Base-by-base conservation (phyloP, 1,140 invertebrate genomes). In the Atta colombica region DNA sequence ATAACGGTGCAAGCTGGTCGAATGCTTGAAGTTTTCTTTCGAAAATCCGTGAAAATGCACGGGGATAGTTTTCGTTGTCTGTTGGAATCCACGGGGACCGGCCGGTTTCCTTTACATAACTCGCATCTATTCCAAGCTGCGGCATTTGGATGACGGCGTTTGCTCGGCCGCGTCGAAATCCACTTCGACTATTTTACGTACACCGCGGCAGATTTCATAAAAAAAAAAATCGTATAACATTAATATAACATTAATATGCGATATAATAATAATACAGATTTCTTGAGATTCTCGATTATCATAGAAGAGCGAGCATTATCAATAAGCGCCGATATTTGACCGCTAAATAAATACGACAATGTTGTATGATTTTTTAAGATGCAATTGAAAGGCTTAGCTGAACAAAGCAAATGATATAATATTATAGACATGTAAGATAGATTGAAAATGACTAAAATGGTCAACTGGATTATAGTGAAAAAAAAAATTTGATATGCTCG, bases 51-150 rank as follows among this genome's bases (percentile, higher is more conserved):
- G 58, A 58, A 45, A 21, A 78, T 60, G 18, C 25, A 87, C n/a
- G 14, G 45, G 25, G 65, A 61, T 21, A 69, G 69, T 31, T 69
- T 77, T 78, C 49, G 39, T 39, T 51, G 6, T 28, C 31, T 25
- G 25, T 12, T 49, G 35, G 35, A 49, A 71, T 90, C 53, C 49
- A 71, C 49, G 55, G n/a, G 10, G 12, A 31, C 16, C 5, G 1
- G 10, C 10, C 39, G 51, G 35, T 78, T 77, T 72, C 14, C 51
- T 90, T 90, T 90, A 89, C 78, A 77, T 89, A 89, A 90, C 68
- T 58, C 75, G 31, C 63, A 39, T 89, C 89, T 89, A 90, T 89
- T 90, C 74, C 78, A 87, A 90, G 85, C 69, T 68, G 14, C 68
- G 68, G 78, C 68, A 75, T 85, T 87, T 87, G 61, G 68, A 77